Base-by-base conservation (phyloP, 2,113 vertebrate species). In the Pseudorectes ferrugineus region DNA sequence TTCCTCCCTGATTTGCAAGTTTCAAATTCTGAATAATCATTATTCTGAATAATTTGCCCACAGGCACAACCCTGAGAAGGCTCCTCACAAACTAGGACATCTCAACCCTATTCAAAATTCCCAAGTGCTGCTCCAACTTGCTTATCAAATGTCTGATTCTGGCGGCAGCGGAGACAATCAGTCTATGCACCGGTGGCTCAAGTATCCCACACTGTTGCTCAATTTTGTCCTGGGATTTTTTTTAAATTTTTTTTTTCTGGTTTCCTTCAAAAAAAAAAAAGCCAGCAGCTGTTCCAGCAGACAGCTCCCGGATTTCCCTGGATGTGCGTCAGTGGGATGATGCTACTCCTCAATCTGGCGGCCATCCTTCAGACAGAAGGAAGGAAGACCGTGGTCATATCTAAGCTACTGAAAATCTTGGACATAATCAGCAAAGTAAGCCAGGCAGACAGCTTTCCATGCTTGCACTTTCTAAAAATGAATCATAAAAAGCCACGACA, bases 261-360 rank as follows among this genome's bases (percentile, higher is more conserved):
- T 87, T 88, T 89, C 63, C 68, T 89, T 83, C 14, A 74, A 23
- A 45, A 52, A 80, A 57, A 75, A 61, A 75, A 42, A 48, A 52
- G 26, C 31, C 45, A 89, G 71, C 90, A 96, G 92, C 92, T 96
- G 96, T 94, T 96, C 57, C 95, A 94, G 94, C 92, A 92, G 92
- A 94, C 95, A 85, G 93, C 92, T 96, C 96, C 93, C 48, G 92
- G 96, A 94, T 96, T 95, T 96, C 96, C 95, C 95, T 96, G 45
- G 19, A 91, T 91, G 91, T 92, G 94, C 91, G 93, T 96, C 93
- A 95, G 74, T 5, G 54, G 49, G 57, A 48, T 90, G 92, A 96
- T 94, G 71, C 93, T 85, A 1, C 92, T 96, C 40, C 91, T 85
- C 94, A 95, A 77, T 87, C 95, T 95, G 92, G 92, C 92, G 15